Conservation (phyloP, 2,797 vertebrate species). For the Salarias fasciatus region DNA sequence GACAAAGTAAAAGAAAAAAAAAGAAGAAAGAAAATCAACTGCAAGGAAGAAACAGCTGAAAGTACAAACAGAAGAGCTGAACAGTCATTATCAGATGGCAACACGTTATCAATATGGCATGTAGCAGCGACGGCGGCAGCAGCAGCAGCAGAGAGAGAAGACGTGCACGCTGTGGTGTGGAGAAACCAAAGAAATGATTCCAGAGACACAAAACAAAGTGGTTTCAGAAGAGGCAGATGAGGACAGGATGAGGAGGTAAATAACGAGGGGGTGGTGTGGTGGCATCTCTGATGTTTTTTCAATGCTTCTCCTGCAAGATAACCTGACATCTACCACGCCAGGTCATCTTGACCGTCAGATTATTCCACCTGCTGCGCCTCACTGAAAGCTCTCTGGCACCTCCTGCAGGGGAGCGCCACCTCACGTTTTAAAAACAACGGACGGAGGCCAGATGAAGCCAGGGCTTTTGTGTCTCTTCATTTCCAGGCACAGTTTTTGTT, state of each 20-base stretch:
- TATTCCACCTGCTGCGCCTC: too few species aligned
- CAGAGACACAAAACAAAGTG: constrained; percentile 35
- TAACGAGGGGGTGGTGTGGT: constrained; percentile 9
- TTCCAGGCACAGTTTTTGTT: too few species aligned
- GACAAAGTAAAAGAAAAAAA: constrained; percentile 66
- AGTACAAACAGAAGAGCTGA: constrained; percentile 73
- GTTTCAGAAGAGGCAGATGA: constrained; percentile 40
- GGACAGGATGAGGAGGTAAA: constrained; percentile 35
- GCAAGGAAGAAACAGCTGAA: constrained; percentile 72
- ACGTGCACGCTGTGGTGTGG: constrained; percentile 55
- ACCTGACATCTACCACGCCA: neutral
- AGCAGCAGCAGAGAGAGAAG: constrained; percentile 57
- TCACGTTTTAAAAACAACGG: too few species aligned
- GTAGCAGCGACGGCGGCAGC: constrained; percentile 57
- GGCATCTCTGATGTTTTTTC: constrained; percentile 25
- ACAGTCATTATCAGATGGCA: constrained; percentile 74
- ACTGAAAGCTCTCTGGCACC: too few species aligned
- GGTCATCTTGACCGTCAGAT: too few species aligned
- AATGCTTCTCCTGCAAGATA: constrained; percentile 4
- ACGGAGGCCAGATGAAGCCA: too few species aligned
- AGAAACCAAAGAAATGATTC: constrained; percentile 20
- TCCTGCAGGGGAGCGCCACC: too few species aligned
- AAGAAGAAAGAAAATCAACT: constrained; percentile 72
- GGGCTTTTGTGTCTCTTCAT: too few species aligned
- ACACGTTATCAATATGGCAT: constrained; percentile 72